phyloP scores from a whole-genome alignment of 2,888 invertebrate species.

The Clostera curtula region DNA sequence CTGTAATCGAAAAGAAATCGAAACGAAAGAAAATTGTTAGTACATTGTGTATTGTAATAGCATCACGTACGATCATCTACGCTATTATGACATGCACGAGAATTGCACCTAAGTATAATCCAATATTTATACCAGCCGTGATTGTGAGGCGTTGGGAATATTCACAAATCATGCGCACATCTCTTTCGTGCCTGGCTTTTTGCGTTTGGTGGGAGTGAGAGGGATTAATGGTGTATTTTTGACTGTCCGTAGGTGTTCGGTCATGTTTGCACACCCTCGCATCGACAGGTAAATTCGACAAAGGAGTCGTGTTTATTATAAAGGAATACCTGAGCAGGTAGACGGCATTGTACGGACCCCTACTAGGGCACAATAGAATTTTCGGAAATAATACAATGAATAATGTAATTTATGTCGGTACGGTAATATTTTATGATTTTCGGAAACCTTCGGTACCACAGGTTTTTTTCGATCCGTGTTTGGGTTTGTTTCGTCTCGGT shows the following conservation, averaged over 20 bases:
- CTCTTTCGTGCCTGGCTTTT: conserved; percentile 19
- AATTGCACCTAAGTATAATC: conserved; percentile 72
- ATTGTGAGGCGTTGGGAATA: conserved; percentile 42
- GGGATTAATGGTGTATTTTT: conserved; percentile 23
- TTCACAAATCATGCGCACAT: conserved; percentile 19
- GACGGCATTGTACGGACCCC: conserved; percentile 51
- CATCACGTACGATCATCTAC: conserved; percentile 71
- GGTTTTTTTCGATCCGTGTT: conserved; percentile 39
- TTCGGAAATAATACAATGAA: conserved; percentile 70
- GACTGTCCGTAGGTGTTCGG: conserved; percentile 44
- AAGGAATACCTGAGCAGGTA: conserved; percentile 67
- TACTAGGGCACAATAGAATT: conserved; percentile 66
- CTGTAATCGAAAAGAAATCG: conserved; percentile 64
- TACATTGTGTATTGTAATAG: conserved; percentile 62
- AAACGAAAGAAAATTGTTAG: conserved; percentile 51
- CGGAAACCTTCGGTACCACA: conserved; percentile 51
- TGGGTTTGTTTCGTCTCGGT: conserved; percentile 59
- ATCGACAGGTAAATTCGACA: conserved; percentile 67
- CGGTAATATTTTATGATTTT: conserved; percentile 59
- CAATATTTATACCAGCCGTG: conserved; percentile 70
- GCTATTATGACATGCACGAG: conserved; percentile 71
- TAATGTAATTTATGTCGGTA: conserved; percentile 64
- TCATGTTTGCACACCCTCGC: conserved; percentile 58
- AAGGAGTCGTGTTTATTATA: conserved; percentile 61
- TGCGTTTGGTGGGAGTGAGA: conserved; percentile 23